Conservation (phyloP, 2,113 vertebrate species). For the Paramormyrops kingsleyae region DNA sequence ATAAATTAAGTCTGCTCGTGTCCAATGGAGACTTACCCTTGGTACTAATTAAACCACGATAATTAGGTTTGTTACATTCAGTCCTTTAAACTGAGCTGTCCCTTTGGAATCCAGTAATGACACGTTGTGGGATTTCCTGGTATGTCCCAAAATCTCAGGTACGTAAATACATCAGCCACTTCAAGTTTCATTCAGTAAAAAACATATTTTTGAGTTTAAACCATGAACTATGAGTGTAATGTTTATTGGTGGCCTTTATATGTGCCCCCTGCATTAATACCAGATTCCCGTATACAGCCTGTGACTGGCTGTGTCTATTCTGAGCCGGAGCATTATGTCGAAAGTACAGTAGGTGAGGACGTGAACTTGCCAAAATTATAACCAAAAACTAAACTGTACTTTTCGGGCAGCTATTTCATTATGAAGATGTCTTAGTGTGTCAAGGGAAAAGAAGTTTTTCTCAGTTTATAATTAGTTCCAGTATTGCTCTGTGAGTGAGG, state of each 20-base stretch:
- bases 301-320: neutral
- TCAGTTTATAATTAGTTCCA: neutral
- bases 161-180: slow-evolving; percentile 60
- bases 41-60: slow-evolving; percentile 99
- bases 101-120: slow-evolving; percentile 62
- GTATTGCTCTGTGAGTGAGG: neutral
- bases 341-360: neutral
- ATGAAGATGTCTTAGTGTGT: neutral
- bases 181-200: slow-evolving; percentile 64
- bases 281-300: neutral
- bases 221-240: neutral
- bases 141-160: slow-evolving; percentile 50
- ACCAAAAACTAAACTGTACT: neutral
- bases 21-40: slow-evolving; percentile 98
- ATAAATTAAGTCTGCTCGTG: slow-evolving; percentile 99
- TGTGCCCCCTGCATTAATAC: neutral
- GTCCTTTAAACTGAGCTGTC: slow-evolving; percentile 31
- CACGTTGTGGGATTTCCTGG: slow-evolving; percentile 56
- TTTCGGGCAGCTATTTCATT: neutral
- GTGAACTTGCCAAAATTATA: neutral
- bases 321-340: neutral
- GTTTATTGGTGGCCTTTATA: neutral
- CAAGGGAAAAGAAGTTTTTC: neutral
- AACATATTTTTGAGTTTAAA: slow-evolving; percentile 20
- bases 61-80: slow-evolving; percentile 99